Conservation (phyloP, 2,797 vertebrate species). For the Aulostomus chinensis region DNA sequence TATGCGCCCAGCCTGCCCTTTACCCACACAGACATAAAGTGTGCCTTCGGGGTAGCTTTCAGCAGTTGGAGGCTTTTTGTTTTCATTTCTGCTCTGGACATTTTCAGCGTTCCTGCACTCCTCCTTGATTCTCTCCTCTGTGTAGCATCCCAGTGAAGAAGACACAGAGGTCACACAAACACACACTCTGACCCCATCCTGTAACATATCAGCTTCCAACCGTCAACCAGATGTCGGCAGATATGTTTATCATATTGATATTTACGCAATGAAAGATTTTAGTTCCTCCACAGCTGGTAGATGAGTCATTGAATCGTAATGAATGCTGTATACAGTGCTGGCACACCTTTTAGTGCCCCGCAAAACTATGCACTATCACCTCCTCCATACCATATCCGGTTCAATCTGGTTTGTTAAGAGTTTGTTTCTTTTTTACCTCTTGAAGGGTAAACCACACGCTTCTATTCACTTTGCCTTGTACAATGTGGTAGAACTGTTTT, state of each 20-base stretch:
- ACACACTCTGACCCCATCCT: slow-evolving; percentile 32
- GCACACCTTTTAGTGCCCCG: slow-evolving; percentile 71
- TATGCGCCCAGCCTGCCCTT: slow-evolving; percentile 48
- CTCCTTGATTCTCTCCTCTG: slow-evolving; percentile 35
- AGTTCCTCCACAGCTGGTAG: slow-evolving; percentile 66
- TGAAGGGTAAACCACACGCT: slow-evolving; percentile 36
- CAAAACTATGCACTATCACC: slow-evolving; percentile 82
- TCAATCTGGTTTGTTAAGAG: slow-evolving; percentile 52
- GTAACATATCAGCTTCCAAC: slow-evolving; percentile 76
- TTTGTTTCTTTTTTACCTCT: slow-evolving; percentile 42
- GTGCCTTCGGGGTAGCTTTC: slow-evolving; percentile 68
- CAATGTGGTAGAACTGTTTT: slow-evolving; percentile 34
- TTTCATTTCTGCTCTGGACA: slow-evolving; percentile 42
- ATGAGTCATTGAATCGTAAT: slow-evolving; percentile 59
- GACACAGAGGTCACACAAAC: slow-evolving; percentile 45
- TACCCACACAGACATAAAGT: slow-evolving; percentile 70
- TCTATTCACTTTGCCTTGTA: slow-evolving; percentile 48
- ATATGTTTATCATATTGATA: slow-evolving; percentile 86
- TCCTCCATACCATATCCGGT: slow-evolving; percentile 45
- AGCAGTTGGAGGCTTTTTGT: slow-evolving; percentile 47
- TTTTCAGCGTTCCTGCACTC: slow-evolving; percentile 28
- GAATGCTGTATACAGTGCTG: slow-evolving; percentile 74
- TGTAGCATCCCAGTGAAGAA: slow-evolving; percentile 50
- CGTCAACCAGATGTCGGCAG: slow-evolving; percentile 68
- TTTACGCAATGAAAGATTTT: slow-evolving; percentile 73